These are phyloP conservation scores for Apaloderma vittatum DNA, from an alignment of 2,113 vertebrate species.

Conservation along the genomic window DNA sequence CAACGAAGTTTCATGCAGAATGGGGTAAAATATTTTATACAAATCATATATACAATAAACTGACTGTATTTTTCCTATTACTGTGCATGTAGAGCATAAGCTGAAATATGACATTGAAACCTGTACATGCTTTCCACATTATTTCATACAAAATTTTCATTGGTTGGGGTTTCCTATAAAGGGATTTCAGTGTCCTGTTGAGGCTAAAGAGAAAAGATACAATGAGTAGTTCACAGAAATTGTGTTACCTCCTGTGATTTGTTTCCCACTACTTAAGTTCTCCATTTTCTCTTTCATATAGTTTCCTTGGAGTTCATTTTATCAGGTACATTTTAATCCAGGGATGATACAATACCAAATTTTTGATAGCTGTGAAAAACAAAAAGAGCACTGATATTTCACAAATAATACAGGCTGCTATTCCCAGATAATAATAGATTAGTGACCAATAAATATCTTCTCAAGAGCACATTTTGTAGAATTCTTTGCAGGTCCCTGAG, in stretches of 20 bases:
- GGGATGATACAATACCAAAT: too few species aligned
- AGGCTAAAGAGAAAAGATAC: background rate
- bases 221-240: background rate
- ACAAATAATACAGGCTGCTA: background rate
- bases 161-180: background rate
- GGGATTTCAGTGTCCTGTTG: background rate
- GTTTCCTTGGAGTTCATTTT: background rate
- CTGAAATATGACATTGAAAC: background rate
- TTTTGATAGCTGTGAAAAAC: background rate
- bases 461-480: background rate
- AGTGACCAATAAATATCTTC: background rate
- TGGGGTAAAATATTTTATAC: background rate
- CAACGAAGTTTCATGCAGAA: background rate
- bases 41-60: background rate
- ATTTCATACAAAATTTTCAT: background rate
- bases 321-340: background rate
- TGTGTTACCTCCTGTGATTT: background rate
- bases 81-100: background rate
- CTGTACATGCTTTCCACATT: background rate
- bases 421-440: background rate
- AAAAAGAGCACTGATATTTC: background rate
- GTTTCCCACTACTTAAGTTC: background rate
- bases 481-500: background rate
- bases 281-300: background rate
- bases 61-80: background rate